Percentiles rank a stretch among this genome's conserved stretches.
Conservation (phyloP, 2,888 invertebrate genomes). For the Octodonta nipae region DNA sequence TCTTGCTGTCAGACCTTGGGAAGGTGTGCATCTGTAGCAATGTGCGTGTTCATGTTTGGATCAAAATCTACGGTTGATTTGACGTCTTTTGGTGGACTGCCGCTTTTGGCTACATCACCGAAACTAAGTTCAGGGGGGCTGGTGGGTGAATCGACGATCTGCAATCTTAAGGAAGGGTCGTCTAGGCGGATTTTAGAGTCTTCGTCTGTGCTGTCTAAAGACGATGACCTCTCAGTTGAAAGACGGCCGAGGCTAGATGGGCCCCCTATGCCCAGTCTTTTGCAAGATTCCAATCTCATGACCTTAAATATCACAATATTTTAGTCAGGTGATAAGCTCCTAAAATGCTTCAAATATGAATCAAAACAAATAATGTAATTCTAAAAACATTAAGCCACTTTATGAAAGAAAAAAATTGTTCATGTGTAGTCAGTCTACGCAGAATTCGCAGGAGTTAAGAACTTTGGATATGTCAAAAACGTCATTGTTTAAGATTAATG, state of each 20-base stretch:
- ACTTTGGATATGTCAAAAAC: too few species aligned
- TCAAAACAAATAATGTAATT: too few species aligned
- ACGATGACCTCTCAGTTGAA: too few species aligned
- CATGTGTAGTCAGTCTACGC: too few species aligned
- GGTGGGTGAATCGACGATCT: constrained; percentile 24
- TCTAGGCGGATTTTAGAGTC: constrained; percentile 30
- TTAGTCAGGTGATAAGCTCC: constrained; percentile 3
- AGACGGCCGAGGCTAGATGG: too few species aligned
- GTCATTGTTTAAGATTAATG: too few species aligned
- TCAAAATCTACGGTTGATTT: constrained; percentile 19
- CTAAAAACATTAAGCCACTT: too few species aligned
- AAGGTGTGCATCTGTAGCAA: constrained; percentile 14
- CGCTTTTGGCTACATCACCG: constrained; percentile 17
- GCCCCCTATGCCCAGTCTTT: too few species aligned
- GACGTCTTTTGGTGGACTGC: constrained; percentile 11
- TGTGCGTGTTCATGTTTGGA: constrained; percentile 26
- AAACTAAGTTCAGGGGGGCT: constrained; percentile 23
- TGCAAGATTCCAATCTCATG: constrained; percentile 60
- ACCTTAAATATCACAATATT: constrained; percentile 38
- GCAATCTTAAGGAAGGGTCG: constrained; percentile 32
- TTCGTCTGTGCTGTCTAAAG: constrained; percentile 32
- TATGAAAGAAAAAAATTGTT: too few species aligned
- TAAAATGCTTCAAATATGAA: too few species aligned
- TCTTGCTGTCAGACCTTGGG: constrained; percentile 17
- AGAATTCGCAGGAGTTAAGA: too few species aligned